Conservation (phyloP, 2,888 invertebrate genomes). For the Chromoteleia sp. region DNA sequence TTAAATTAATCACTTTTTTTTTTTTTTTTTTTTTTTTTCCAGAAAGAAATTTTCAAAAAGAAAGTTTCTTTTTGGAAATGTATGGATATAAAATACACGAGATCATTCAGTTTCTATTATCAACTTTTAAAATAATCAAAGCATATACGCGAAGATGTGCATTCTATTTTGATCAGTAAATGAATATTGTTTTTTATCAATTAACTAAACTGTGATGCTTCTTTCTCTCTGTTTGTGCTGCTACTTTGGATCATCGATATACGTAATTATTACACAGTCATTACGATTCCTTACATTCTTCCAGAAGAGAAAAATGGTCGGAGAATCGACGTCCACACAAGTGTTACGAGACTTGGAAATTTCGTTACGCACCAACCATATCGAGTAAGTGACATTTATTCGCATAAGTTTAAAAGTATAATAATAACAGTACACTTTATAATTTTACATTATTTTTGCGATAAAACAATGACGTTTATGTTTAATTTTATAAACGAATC, state of each 20-base stretch:
- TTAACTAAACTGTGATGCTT: constrained; percentile 7
- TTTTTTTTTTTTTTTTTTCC: no score
- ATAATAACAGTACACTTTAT: no score
- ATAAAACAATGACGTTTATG: no score
- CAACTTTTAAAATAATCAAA: no score
- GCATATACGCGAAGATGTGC: no score
- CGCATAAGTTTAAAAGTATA: background rate
- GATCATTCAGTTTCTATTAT: no score
- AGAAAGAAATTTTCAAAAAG: no score
- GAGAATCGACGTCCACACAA: constrained; percentile 98
- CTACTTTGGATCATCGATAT: constrained; percentile 66
- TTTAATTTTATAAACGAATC: no score
- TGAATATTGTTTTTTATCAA: constrained; percentile 52
- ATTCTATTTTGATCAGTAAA: no score
- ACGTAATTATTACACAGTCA: constrained; percentile 79
- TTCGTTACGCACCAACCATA: constrained; percentile 98
- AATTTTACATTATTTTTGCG: background rate
- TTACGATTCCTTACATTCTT: constrained; percentile 86
- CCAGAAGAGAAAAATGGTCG: constrained; percentile 98
- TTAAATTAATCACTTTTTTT: no score
- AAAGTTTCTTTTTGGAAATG: no score
- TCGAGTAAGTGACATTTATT: constrained; percentile 91
- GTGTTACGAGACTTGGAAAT: constrained; percentile 99
- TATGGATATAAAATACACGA: no score
- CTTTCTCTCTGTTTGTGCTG: constrained; percentile 56